phyloP scores from a whole-genome alignment of 1,140 invertebrate species.

The Eufriesea mexicana region DNA sequence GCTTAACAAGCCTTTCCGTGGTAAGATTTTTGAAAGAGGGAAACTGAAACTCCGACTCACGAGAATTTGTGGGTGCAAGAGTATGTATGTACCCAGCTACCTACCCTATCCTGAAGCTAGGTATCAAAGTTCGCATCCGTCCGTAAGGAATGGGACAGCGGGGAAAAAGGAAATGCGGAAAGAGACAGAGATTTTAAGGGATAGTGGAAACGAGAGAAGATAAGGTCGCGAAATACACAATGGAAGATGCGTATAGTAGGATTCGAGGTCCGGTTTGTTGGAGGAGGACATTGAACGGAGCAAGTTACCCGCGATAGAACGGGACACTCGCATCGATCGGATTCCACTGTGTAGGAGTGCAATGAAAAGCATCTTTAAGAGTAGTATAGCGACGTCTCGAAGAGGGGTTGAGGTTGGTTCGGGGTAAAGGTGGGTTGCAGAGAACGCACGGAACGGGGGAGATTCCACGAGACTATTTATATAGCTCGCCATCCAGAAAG shows the following conservation, averaged over 20 bases:
- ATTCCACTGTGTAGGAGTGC: conserved; percentile 58
- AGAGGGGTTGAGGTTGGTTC: conserved; percentile 34
- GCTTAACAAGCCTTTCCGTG: conserved; percentile 48
- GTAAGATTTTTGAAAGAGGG: conserved; percentile 22
- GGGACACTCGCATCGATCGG: conserved; percentile 68
- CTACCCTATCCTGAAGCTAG: neutral
- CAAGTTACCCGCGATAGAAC: conserved; percentile 38
- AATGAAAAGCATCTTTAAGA: conserved; percentile 72
- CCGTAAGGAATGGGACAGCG: neutral
- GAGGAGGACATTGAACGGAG: conserved; percentile 46
- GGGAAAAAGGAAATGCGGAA: conserved; percentile 5
- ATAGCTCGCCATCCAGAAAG: conserved; percentile 76
- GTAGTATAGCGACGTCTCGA: conserved; percentile 58
- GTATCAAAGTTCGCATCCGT: neutral
- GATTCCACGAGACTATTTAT: conserved; percentile 74
- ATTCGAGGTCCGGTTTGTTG: conserved; percentile 42
- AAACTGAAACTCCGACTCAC: neutral
- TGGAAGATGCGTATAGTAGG: conserved; percentile 46
- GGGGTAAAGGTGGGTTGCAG: conserved; percentile 41
- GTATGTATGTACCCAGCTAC: neutral
- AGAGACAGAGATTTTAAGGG: conserved; percentile 17
- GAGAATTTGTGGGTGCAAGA: neutral
- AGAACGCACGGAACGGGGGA: conserved; percentile 39
- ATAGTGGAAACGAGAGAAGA: conserved; percentile 20
- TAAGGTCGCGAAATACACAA: conserved; percentile 53